These are phyloP conservation scores for Hydriomena furcata DNA, from an alignment of 2,888 invertebrate genomes.

Conservation along the genomic window DNA sequence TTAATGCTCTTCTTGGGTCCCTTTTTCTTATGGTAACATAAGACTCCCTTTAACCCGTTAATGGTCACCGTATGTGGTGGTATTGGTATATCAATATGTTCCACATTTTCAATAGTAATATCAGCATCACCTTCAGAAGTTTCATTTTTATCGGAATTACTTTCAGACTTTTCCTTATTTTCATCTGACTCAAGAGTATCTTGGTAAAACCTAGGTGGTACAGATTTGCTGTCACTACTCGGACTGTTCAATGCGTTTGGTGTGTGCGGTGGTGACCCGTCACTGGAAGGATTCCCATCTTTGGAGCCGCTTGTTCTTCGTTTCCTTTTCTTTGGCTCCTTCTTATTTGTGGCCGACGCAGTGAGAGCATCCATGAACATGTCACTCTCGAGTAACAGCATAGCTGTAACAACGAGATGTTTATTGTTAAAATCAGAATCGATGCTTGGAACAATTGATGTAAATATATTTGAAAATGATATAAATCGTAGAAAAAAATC, in stretches of 20 bases:
- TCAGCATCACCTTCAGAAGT: slow-evolving; percentile 46
- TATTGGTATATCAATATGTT: slow-evolving; percentile 60
- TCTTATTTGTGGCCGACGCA: slow-evolving; percentile 89
- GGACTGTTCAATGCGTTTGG: slow-evolving; percentile 78
- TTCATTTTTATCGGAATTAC: slow-evolving; percentile 54
- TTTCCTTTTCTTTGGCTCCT: slow-evolving; percentile 91
- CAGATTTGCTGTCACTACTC: slow-evolving; percentile 71
- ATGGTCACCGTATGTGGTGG: slow-evolving; percentile 72
- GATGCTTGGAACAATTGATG: too few species aligned
- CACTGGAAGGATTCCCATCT: slow-evolving; percentile 80
- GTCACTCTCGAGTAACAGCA: slow-evolving; percentile 93
- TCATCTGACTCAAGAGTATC: slow-evolving; percentile 92
- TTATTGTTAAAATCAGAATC: too few species aligned
- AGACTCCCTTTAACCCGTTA: slow-evolving; percentile 88
- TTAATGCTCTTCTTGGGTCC: slow-evolving; percentile 91
- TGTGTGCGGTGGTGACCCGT: slow-evolving; percentile 82
- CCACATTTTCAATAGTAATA: slow-evolving; percentile 63
- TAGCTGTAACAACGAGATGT: slow-evolving; percentile 82
- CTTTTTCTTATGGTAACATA: slow-evolving; percentile 88
- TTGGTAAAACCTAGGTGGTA: slow-evolving; percentile 93
- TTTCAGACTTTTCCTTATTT: slow-evolving; percentile 74
- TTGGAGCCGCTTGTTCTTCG: slow-evolving; percentile 88
- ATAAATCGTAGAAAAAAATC: neutral
- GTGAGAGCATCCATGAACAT: slow-evolving; percentile 96
- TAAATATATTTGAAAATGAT: too few species aligned